Evolutionary conservation across 1,140 invertebrate species (phyloP).

Genomic region (Trichoplusia ni): DNA sequence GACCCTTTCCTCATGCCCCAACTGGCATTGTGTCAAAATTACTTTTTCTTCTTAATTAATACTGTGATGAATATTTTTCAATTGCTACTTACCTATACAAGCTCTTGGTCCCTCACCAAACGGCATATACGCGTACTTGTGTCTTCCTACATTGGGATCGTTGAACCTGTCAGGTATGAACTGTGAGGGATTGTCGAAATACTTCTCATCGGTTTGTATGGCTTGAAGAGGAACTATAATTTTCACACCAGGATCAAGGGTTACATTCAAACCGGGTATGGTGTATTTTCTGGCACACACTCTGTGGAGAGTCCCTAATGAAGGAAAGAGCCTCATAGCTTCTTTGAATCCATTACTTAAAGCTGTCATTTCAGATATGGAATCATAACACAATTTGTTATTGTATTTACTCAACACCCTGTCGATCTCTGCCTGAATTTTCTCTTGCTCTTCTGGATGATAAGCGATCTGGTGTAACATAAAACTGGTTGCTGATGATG

Average conservation of each 20-base stretch:
- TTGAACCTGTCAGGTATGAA: slow-evolving; percentile 84
- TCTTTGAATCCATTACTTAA: slow-evolving; percentile 60
- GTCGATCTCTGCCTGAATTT: slow-evolving; percentile 76
- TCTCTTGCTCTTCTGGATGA: slow-evolving; percentile 76
- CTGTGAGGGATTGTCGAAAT: slow-evolving; percentile 81
- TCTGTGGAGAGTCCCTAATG: slow-evolving; percentile 62
- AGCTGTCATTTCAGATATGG: slow-evolving; percentile 82
- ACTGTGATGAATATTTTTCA: background rate
- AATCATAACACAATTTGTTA: slow-evolving; percentile 82
- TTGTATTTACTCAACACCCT: slow-evolving; percentile 71
- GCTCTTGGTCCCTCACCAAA: slow-evolving; percentile 86
- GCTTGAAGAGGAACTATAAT: slow-evolving; percentile 81
- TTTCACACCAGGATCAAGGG: slow-evolving; percentile 76
- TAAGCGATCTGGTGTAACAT: slow-evolving; percentile 76
- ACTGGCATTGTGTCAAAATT: no score
- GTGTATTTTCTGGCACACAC: slow-evolving; percentile 64
- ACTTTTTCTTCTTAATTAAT: no score
- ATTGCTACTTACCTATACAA: slow-evolving; percentile 84
- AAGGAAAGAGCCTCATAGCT: slow-evolving; percentile 73
- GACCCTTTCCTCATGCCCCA: no score
- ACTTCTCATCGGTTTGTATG: slow-evolving; percentile 82
- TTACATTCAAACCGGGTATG: slow-evolving; percentile 64
- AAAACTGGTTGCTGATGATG: slow-evolving; percentile 72
- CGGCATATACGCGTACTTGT: slow-evolving; percentile 82
- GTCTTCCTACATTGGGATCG: slow-evolving; percentile 68